Evolutionary conservation across 2,113 vertebrate species (phyloP), one percentile per base, ranked within the genome.

Genomic region (Polyodon spathula): DNA sequence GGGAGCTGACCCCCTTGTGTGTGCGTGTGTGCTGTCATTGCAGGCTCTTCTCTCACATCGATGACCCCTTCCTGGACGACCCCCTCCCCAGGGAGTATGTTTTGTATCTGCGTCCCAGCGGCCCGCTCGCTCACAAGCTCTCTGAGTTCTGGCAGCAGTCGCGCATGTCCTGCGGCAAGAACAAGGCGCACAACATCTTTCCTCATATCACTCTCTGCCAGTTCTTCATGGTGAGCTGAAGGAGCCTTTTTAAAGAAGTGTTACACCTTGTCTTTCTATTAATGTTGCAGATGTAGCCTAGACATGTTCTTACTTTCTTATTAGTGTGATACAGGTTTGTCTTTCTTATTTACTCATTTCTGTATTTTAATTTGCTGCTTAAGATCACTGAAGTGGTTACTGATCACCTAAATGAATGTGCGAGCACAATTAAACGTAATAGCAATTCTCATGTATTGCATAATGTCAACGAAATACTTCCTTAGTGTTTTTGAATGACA

Each of bases 131-230:
- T 0, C 93, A 97, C 79, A 95, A 97, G 81, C 92, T 99, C 2
- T 90, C 89, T 0, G 87, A 93, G 59, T 99, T 95, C 80, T 99
- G 96, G 96, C 93, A 95, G 70, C 93, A 97, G 78, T 95, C 93
- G 0, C 96, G 97, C 66, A 74, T 90, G 75, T 81, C 89, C 66
- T 99, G 96, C 5, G 95, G 94, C 70, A 98, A 97, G 81, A 99
- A 99, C 79, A 98, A 98, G 67, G 96, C 96, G 0, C 96, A 98
- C 83, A 98, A 98, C 81, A 98, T 99, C 76, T 98, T 98, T 80
- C 96, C 96, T 5, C 96, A 99, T 74, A 89, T 99, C 78, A 99
- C 96, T 8, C 94, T 99, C 42, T 99, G 96, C 87, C 96, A 98
- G 83, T 99, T 99, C 85, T 99, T 98, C 43, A 94, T 98, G 94